A percentile compares a stretch with the other conserved stretches of the same genome.
These are phyloP conservation scores for Patagioenas fasciata DNA, from an alignment of 2,113 vertebrate genomes.

Conservation along the genomic window DNA sequence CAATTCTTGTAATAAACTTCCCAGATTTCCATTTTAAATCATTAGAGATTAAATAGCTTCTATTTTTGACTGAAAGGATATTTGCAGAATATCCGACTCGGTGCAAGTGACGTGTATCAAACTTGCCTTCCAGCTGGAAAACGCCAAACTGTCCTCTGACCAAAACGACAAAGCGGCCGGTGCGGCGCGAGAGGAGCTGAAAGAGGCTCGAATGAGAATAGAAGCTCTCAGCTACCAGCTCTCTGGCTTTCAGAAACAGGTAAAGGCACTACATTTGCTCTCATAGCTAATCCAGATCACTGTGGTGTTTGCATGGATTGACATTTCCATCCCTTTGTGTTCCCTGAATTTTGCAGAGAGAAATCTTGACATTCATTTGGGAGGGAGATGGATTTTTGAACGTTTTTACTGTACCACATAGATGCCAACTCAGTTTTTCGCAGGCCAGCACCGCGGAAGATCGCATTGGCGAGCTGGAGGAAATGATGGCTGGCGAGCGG, in stretches of 20 bases:
- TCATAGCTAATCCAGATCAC: not conserved
- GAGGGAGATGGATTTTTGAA: not conserved
- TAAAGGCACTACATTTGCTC: no score
- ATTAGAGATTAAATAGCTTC: not conserved
- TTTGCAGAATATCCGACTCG: not conserved
- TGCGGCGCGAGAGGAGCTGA: slow-evolving; percentile 88
- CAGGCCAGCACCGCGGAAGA: slow-evolving; percentile 86
- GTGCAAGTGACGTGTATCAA: not conserved
- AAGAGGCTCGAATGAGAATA: slow-evolving; percentile 88
- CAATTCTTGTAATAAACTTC: not conserved
- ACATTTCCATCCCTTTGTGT: not conserved
- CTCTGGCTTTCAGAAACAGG: slow-evolving; percentile 91
- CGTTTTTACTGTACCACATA: not conserved
- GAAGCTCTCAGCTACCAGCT: slow-evolving; percentile 91
- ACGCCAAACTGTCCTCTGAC: slow-evolving; percentile 88
- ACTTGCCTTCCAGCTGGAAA: slow-evolving; percentile 81
- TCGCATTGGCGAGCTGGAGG: slow-evolving; percentile 89
- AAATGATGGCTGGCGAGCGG: slow-evolving; percentile 82
- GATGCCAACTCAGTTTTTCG: not conserved
- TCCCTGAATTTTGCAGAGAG: not conserved
- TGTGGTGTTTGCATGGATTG: not conserved
- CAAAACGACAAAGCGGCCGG: slow-evolving; percentile 89
- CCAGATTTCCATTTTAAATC: not conserved
- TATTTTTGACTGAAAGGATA: not conserved
- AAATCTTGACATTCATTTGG: not conserved